These are phyloP conservation scores for Parus major DNA, from an alignment of 2,113 vertebrate species.

Conservation along the genomic window DNA sequence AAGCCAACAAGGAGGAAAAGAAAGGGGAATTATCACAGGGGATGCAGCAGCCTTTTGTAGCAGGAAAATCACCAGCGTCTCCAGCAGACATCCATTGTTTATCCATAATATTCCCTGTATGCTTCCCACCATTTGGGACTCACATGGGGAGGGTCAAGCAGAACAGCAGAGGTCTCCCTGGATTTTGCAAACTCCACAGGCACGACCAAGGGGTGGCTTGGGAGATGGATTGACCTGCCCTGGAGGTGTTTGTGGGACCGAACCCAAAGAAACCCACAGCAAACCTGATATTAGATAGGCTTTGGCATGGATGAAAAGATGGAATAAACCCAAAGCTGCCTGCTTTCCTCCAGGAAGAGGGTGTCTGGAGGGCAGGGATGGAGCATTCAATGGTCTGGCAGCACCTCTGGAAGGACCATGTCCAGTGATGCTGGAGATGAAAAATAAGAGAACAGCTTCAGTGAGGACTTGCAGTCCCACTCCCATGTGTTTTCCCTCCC, in stretches of 20 bases:
- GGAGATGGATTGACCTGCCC: background rate
- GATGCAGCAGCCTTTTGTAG: constrained; percentile 11
- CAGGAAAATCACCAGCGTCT: constrained; percentile 4
- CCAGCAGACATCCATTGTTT: constrained; percentile 30
- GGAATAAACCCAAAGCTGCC: background rate
- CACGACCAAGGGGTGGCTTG: background rate
- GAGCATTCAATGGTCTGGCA: background rate
- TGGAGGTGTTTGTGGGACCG: background rate
- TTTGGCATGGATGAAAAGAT: background rate
- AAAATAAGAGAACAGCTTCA: background rate
- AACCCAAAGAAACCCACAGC: background rate
- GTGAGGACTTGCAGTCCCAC: background rate
- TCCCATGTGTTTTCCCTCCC: background rate
- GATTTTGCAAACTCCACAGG: background rate
- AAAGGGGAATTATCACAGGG: constrained; percentile 4
- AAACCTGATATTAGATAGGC: background rate
- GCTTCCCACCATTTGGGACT: background rate
- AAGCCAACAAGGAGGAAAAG: constrained; percentile 9
- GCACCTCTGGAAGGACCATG: background rate
- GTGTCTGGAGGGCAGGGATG: background rate
- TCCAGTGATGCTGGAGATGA: background rate
- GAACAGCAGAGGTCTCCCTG: background rate
- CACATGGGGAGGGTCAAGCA: background rate
- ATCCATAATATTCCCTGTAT: background rate
- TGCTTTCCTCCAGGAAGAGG: background rate